A percentile compares a stretch with the other conserved stretches of the same genome.
Evolutionary conservation across 2,113 vertebrate genomes (phyloP).

Genomic region (Ifrita kowaldi): DNA sequence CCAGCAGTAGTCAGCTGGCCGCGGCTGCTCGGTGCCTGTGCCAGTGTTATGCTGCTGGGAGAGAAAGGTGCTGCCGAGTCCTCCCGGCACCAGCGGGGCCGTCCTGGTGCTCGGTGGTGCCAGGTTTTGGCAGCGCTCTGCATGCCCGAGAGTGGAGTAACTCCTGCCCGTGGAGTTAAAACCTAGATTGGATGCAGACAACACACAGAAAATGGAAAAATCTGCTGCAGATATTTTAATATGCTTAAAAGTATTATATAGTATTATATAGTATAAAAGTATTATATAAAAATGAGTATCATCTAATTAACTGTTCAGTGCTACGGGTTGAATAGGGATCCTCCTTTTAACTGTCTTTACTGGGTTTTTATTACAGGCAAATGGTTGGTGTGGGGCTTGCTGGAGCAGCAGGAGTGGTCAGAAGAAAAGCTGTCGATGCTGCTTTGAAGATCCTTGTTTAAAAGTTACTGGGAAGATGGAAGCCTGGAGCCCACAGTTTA

Average conservation of each 20-base stretch:
- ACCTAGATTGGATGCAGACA: conserved; percentile 71
- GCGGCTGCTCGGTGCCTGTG: conserved; percentile 44
- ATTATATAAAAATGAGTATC: background rate
- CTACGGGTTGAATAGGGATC: background rate
- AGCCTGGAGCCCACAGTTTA: background rate
- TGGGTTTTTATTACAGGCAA: background rate
- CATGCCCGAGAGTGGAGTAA: conserved; percentile 73
- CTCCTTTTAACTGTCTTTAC: background rate
- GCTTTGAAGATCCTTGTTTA: background rate
- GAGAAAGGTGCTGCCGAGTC: conserved; percentile 12
- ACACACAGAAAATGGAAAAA: background rate
- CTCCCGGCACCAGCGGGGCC: background rate
- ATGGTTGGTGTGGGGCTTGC: background rate
- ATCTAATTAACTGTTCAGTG: background rate
- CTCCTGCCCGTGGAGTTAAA: conserved; percentile 55
- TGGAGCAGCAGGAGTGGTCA: background rate
- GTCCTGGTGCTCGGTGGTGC: conserved; percentile 36
- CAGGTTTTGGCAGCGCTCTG: conserved; percentile 53
- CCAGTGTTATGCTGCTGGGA: conserved; percentile 75
- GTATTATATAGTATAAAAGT: too few relatives aligned
- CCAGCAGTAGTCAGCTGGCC: conserved; percentile 72
- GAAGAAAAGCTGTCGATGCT: background rate
- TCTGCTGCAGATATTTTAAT: background rate
- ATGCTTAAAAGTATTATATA: too few relatives aligned
- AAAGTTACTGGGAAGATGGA: background rate